Conservation (phyloP, 2,113 vertebrate species). For the Pionites leucogaster region DNA sequence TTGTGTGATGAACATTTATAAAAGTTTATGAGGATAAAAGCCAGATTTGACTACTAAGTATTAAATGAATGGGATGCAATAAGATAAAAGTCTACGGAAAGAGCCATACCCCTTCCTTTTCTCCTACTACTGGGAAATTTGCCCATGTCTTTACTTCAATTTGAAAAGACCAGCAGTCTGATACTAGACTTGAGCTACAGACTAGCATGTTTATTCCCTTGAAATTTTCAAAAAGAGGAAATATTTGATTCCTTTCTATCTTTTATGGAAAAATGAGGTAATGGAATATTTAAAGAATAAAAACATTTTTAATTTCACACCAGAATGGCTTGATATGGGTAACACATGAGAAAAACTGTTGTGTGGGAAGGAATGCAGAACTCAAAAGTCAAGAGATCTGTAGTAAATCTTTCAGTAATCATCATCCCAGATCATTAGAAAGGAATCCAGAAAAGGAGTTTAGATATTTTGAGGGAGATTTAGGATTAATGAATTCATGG, state of each 20-base stretch:
- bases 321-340: not conserved
- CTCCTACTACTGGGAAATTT: not conserved
- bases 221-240: not conserved
- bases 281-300: not conserved
- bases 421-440: not conserved
- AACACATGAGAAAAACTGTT: not conserved
- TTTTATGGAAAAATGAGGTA: not conserved
- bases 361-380: not conserved
- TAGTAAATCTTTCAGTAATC: not conserved
- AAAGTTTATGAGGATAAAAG: slow-evolving; percentile 13
- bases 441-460: not conserved
- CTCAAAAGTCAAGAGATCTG: not conserved
- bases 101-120: not conserved
- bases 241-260: not conserved
- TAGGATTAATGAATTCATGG: not conserved
- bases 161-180: not conserved
- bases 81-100: not conserved
- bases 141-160: not conserved
- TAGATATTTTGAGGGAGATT: not conserved
- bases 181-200: not conserved
- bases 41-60: not conserved
- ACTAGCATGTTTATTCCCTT: not conserved
- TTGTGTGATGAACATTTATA: not conserved
- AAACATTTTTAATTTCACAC: not conserved
- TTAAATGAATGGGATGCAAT: slow-evolving; percentile 1